These are phyloP conservation scores for Cyanoderma ruficeps DNA, from an alignment of 2,113 vertebrate genomes.

Conservation along the genomic window DNA sequence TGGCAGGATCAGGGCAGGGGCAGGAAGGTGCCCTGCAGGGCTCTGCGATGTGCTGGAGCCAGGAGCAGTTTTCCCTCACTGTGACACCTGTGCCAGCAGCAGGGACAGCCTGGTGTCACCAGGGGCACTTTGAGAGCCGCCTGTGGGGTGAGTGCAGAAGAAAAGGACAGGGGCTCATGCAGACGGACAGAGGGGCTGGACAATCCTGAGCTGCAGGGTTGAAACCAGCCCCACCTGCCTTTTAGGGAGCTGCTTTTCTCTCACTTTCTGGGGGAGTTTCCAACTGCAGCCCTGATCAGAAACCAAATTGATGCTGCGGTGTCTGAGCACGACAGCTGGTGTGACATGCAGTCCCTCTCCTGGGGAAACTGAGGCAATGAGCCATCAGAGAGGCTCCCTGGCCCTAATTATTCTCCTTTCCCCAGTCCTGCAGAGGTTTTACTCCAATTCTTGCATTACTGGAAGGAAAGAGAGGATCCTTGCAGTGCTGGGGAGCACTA, in stretches of 20 bases:
- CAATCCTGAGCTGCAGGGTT: fast-evolving
- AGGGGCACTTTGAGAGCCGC: neutral
- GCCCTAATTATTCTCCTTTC: neutral
- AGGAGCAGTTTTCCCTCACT: neutral
- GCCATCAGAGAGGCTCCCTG: neutral
- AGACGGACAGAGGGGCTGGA: fast-evolving
- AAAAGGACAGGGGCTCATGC: fast-evolving
- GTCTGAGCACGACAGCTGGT: neutral
- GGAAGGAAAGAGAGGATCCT: neutral
- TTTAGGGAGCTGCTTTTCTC: neutral
- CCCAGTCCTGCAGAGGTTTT: fast-evolving
- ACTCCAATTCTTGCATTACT: neutral
- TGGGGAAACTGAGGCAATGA: neutral
- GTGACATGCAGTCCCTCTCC: neutral
- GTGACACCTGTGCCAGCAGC: neutral
- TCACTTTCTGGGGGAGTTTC: neutral
- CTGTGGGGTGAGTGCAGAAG: neutral
- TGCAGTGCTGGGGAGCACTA: neutral
- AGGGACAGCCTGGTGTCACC: neutral
- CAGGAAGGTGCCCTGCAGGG: neutral
- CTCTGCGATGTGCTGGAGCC: neutral
- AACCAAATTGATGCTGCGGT: fast-evolving
- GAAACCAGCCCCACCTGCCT: neutral
- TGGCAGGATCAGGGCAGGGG: neutral
- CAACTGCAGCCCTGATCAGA: neutral